Evolutionary conservation across 2,797 vertebrate species (phyloP).

Genomic region (Trematomus bernacchii): DNA sequence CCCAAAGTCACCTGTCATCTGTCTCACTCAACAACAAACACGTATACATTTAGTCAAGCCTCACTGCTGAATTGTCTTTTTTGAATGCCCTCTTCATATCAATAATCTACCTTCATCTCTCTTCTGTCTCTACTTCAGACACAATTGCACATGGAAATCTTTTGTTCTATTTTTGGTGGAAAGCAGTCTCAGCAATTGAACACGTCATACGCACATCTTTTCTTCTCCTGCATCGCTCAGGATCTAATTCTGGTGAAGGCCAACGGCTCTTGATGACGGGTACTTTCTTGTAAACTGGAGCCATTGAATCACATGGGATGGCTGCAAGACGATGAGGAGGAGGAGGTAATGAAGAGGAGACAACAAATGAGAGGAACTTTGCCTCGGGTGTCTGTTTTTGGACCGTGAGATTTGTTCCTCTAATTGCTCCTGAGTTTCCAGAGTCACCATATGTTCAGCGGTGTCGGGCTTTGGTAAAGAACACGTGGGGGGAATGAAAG

Average conservation of each 20-base stretch:
- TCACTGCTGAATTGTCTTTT: constrained; percentile 15
- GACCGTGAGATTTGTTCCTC: constrained; percentile 21
- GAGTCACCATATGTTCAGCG: constrained; percentile 28
- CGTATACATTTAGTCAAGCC: constrained; percentile 34
- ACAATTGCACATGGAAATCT: not conserved
- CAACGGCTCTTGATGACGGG: constrained; percentile 53
- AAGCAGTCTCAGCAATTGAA: constrained; percentile 38
- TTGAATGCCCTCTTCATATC: constrained; percentile 34
- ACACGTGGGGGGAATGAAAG: constrained; percentile 28
- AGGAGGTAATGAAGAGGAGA: constrained; percentile 21
- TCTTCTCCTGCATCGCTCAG: constrained; percentile 39
- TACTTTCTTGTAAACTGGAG: constrained; percentile 41
- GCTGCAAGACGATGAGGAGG: constrained; percentile 45
- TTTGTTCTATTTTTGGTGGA: constrained; percentile 50
- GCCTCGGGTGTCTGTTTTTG: constrained; percentile 26
- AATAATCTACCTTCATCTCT: constrained; percentile 14
- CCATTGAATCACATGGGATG: constrained; percentile 33
- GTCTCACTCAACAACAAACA: constrained; percentile 15
- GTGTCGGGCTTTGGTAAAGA: constrained; percentile 16
- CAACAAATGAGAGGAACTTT: constrained; percentile 42
- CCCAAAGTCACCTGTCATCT: constrained; percentile 35
- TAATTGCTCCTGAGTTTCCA: constrained; percentile 42
- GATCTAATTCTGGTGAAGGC: constrained; percentile 56
- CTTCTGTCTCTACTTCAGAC: constrained; percentile 16
- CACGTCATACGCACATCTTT: constrained; percentile 35